Conservation (phyloP, 2,888 invertebrate genomes). For the Watsonalla cultraria region DNA sequence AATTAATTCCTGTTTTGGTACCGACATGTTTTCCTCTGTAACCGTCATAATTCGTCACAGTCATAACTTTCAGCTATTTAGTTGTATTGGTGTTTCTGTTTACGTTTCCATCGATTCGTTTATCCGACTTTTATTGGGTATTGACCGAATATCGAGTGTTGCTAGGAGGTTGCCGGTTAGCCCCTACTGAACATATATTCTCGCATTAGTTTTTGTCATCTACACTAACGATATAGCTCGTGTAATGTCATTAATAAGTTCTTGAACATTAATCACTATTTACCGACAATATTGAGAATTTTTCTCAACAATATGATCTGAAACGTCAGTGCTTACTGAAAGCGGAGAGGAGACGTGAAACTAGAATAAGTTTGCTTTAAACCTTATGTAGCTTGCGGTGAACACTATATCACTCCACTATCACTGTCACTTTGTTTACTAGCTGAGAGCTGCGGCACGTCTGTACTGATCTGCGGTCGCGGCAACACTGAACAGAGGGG, state of each 20-base stretch:
- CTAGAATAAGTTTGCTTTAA: not conserved
- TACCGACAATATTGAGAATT: not conserved
- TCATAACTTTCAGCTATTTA: too few relatives aligned
- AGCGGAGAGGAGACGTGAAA: not conserved
- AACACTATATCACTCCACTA: not conserved
- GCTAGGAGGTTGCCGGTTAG: not conserved
- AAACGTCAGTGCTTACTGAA: too few relatives aligned
- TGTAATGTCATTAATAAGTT: too few relatives aligned
- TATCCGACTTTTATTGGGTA: not conserved
- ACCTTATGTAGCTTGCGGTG: not conserved
- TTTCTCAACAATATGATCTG: not conserved
- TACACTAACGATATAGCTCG: not conserved
- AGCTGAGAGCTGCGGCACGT: slow-evolving; percentile 26
- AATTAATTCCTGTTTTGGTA: not conserved
- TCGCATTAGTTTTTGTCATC: not conserved
- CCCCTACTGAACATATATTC: not conserved
- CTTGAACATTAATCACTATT: not conserved
- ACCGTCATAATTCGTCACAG: too few relatives aligned
- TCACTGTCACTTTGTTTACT: slow-evolving; percentile 24
- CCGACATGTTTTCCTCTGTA: not conserved
- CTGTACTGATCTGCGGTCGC: slow-evolving; percentile 31
- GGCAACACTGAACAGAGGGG: slow-evolving; percentile 34
- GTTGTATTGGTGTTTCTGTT: too few relatives aligned
- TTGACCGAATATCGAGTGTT: not conserved
- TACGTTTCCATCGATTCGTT: too few relatives aligned